These are phyloP conservation scores for Meloe dianella DNA, from an alignment of 2,888 invertebrate genomes.

Conservation along the genomic window DNA sequence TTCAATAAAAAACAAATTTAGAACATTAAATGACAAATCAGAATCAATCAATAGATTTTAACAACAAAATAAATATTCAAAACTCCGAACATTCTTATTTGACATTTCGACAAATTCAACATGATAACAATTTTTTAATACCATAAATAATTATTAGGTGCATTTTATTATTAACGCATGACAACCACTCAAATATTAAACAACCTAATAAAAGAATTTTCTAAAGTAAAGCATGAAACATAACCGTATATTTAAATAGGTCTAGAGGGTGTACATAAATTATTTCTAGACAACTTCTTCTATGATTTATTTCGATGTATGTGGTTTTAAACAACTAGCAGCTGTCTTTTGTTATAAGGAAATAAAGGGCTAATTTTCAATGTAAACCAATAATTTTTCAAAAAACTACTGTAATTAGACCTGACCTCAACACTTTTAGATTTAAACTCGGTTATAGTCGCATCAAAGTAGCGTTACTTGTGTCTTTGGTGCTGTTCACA, in stretches of 20 bases:
- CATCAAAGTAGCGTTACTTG: too few species aligned
- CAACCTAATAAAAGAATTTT: conserved; percentile 22
- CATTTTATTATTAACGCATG: background rate
- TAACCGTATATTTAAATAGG: conserved; percentile 28
- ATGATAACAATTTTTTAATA: background rate
- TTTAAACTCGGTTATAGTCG: too few species aligned
- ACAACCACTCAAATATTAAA: conserved; percentile 15
- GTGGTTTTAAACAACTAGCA: background rate
- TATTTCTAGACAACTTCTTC: background rate
- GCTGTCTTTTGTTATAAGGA: background rate
- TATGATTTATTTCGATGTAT: conserved; percentile 5
- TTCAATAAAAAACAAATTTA: conserved; percentile 54
- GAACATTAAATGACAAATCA: conserved; percentile 49
- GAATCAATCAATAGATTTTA: conserved; percentile 25
- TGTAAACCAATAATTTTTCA: background rate
- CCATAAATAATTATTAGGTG: background rate
- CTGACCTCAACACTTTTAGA: background rate
- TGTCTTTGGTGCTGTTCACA: too few species aligned
- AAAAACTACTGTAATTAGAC: background rate
- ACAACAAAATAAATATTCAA: background rate
- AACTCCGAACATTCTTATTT: too few species aligned
- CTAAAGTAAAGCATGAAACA: conserved; percentile 22
- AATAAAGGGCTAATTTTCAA: background rate
- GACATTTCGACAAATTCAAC: background rate
- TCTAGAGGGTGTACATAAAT: conserved; percentile 31